Base-by-base conservation (phyloP, 2,888 invertebrate species). In the Petrolisthes cinctipes region DNA sequence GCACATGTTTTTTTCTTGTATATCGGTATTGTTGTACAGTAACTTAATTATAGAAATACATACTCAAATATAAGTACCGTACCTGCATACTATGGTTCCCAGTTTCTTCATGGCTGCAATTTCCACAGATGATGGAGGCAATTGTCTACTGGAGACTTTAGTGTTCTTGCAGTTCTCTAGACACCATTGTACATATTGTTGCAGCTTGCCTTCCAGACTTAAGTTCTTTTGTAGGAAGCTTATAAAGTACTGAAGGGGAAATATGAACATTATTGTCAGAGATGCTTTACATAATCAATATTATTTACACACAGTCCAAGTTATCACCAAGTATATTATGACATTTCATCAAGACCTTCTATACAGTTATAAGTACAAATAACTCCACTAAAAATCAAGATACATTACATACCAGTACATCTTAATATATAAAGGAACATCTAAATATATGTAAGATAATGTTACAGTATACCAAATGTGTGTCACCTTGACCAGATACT, bases 111-210 rank as follows among this genome's bases (percentile, higher is more conserved):
- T 97, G 0, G 97, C 97, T 84, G 97, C 97, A 83, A 98, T 96
- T 94, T 98, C 98, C 4, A 97, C 97, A 68, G 97, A 96, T 68
- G 97, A 98, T 0, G 98, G 98, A 73, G 98, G 96, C 93, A 96
- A 95, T 91, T 96, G 95, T 73, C 98, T 93, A 1, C 96, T 96
- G 73, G 95, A 95, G 4, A 96, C 96, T 93, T 97, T 96, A 5
- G 96, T 96, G 91, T 97, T 97, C 91, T 97, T 95, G 92, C 98
- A 97, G 94, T 98, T 98, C 92, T 97, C 97, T 85, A 97, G 94
- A 92, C 98, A 98, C 97, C 97, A 98, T 93, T 97, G 97, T 11
- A 97, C 97, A 92, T 97, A 97, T 93, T 97, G 97, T 7, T 95
- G 94, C 51, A 96, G 93, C 92, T 95, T 95, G 5, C 95, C 95